Conservation (phyloP, 2,888 invertebrate genomes). For the Ochropleura leucogaster region DNA sequence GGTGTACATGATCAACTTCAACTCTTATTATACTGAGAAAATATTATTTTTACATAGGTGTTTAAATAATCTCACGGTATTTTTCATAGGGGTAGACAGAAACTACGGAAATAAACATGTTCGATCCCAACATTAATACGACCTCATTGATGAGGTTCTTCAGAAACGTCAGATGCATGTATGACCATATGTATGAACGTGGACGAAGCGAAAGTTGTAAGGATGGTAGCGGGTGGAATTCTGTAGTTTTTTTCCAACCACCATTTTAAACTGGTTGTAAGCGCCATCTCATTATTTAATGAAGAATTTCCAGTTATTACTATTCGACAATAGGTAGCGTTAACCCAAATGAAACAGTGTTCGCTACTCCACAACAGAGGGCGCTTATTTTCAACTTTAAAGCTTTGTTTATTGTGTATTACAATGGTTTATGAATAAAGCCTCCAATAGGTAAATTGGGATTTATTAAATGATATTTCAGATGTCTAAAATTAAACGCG, state of each 20-base stretch:
- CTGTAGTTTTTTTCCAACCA: no score
- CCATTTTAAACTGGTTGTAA: neutral
- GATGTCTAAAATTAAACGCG: slow-evolving; percentile 73
- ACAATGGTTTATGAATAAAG: slow-evolving; percentile 16
- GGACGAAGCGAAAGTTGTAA: no score
- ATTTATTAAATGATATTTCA: slow-evolving; percentile 22
- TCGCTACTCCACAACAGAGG: slow-evolving; percentile 69
- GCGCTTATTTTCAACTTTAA: slow-evolving; percentile 40
- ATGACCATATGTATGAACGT: no score
- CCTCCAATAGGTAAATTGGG: neutral
- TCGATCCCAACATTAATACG: no score
- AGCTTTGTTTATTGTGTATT: slow-evolving; percentile 41
- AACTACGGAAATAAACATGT: no score
- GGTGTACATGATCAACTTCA: neutral
- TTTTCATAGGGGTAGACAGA: no score
- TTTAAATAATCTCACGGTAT: no score
- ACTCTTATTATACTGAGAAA: neutral
- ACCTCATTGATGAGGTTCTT: no score
- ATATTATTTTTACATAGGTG: neutral
- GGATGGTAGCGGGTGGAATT: no score
- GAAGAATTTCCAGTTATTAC: neutral
- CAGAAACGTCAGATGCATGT: no score
- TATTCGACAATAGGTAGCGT: slow-evolving; percentile 70
- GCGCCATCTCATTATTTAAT: slow-evolving; percentile 26
- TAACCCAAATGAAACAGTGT: neutral